Percentiles rank a stretch among this genome's conserved stretches.
These are phyloP conservation scores for Eupeodes corollae DNA, from an alignment of 1,140 invertebrate species.

Conservation along the genomic window DNA sequence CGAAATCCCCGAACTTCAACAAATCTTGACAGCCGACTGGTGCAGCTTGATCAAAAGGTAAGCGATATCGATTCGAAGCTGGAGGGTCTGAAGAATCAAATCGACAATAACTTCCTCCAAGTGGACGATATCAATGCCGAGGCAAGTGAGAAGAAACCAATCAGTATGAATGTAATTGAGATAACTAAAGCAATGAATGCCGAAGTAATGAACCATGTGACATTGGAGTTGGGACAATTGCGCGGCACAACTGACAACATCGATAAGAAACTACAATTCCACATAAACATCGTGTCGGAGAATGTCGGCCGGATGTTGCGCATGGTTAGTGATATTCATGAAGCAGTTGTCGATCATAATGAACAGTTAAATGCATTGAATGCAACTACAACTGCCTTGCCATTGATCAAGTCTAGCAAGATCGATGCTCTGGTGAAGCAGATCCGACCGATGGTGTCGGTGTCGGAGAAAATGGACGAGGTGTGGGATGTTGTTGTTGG, in stretches of 20 bases:
- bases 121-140: constrained; percentile 71
- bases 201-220: constrained; percentile 62
- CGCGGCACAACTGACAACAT: constrained; percentile 61
- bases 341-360: constrained; percentile 59
- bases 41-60: constrained; percentile 66
- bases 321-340: constrained; percentile 68
- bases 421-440: constrained; percentile 64
- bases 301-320: constrained; percentile 63
- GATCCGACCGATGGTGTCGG: constrained; percentile 70
- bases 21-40: constrained; percentile 48
- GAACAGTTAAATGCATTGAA: constrained; percentile 35
- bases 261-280: constrained; percentile 71
- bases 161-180: constrained; percentile 66
- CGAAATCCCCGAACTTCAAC: constrained; percentile 13
- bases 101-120: constrained; percentile 67
- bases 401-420: constrained; percentile 53
- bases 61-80: constrained; percentile 69
- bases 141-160: constrained; percentile 71
- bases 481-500: constrained; percentile 80
- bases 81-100: constrained; percentile 63
- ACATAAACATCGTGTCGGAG: constrained; percentile 70
- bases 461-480: constrained; percentile 80
- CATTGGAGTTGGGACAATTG: constrained; percentile 61
- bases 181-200: constrained; percentile 65
- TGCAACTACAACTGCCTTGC: constrained; percentile 43